Evolutionary conservation across 2,797 vertebrate species (phyloP).

Genomic region (Rhinogobio ventralis): DNA sequence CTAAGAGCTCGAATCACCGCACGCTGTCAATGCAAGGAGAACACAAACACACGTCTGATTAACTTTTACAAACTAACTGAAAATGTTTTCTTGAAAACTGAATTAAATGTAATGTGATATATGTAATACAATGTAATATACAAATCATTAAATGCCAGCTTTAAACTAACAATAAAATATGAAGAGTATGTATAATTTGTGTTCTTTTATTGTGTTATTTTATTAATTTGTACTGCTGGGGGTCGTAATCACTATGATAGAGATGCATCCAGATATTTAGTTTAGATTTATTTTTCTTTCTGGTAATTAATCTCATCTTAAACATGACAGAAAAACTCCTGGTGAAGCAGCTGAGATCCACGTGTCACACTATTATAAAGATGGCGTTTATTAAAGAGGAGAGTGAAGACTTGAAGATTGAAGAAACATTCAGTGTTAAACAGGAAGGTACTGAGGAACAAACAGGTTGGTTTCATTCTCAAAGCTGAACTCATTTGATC

Average conservation of each 20-base stretch:
- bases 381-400: not conserved
- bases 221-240: no score
- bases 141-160: no score
- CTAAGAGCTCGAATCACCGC: not conserved
- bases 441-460: not conserved
- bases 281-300: not conserved
- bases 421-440: not conserved
- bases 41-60: not conserved
- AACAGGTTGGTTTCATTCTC: not conserved
- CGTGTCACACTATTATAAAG: not conserved
- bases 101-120: not conserved
- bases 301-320: not conserved
- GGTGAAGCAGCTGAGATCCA: not conserved
- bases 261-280: not conserved
- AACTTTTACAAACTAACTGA: not conserved
- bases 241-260: no score
- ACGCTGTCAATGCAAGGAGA: not conserved
- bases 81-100: not conserved
- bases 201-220: not conserved
- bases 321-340: not conserved
- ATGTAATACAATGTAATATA: no score
- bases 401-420: not conserved
- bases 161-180: no score
- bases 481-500: no score
- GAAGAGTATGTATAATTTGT: not conserved